Evolutionary conservation across 2,888 invertebrate genomes (phyloP), one percentile per base, ranked within the genome.

Genomic region (Theodoxus fluviatilis): DNA sequence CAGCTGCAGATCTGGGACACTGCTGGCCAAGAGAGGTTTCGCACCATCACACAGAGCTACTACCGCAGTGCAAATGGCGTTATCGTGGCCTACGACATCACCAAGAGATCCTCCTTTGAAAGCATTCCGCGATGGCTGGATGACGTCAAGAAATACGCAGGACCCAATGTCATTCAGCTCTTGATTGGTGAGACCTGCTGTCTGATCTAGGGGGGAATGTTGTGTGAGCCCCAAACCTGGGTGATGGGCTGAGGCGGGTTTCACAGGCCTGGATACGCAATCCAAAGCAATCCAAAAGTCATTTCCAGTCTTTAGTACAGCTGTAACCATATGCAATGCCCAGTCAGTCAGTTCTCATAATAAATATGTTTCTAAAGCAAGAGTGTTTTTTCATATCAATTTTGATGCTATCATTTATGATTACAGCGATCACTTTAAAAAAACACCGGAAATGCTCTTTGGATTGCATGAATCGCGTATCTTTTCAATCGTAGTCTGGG

Each of bases 1-100:
- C 87, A 94, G 94, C 90, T 94, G 74, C 96, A 96, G 90, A 96
- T 97, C 85, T 96, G 96, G 96, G 96, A 97, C 88, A 97, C 96
- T 12, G 96, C 97, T 69, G 97, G 97, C 0, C 97, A 97, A 85
- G 97, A 98, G 88, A 90, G 97, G 74, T 97, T 98, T 88, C 91
- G 97, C 73, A 97, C 97, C 4, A 97, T 98, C 80, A 98, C 97
- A 0, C 97, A 97, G 87, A 96, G 96, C 86, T 97, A 97, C 87
- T 98, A 97, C 88, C 92, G 98, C 84, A 96, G 95, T 78, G 97
- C 97, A 55, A 96, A 98, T 90, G 97, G 96, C 79, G 96, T 98
- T 73, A 94, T 98, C 78, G 92, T 98, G 92, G 97, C 95, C 40
- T 98, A 97, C 88, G 98, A 98, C 88, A 94, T 98, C 77, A 96